Percentiles rank a stretch among this genome's conserved stretches.
These are phyloP conservation scores for Coendou prehensilis DNA, from an alignment of 2,797 vertebrate genomes.

Conservation along the genomic window DNA sequence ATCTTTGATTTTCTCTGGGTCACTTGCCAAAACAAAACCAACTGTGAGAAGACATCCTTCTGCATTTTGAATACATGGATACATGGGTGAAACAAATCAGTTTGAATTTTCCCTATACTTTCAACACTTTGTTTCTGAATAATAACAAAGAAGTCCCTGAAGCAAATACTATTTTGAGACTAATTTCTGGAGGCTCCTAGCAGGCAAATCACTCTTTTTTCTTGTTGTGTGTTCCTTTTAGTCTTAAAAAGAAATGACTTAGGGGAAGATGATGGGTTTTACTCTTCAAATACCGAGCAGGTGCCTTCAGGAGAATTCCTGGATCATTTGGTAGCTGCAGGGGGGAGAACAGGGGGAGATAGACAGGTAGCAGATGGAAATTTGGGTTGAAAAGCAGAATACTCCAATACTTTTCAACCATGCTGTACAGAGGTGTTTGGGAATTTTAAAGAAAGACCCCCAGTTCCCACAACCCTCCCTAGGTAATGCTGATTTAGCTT, in stretches of 20 bases:
- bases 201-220: slow-evolving; percentile 73
- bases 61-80: slow-evolving; percentile 14
- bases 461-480: neutral
- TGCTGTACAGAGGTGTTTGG: neutral
- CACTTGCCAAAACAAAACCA: slow-evolving; percentile 24
- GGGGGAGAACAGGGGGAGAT: neutral
- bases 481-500: neutral
- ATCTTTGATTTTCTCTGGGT: slow-evolving; percentile 23
- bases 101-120: slow-evolving; percentile 6
- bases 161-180: slow-evolving; percentile 80
- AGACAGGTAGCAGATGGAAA: neutral
- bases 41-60: neutral
- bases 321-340: slow-evolving; percentile 37
- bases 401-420: neutral
- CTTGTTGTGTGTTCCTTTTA: slow-evolving; percentile 73
- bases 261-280: slow-evolving; percentile 57
- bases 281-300: slow-evolving; percentile 67
- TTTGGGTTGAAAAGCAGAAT: neutral
- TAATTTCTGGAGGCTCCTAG: slow-evolving; percentile 81
- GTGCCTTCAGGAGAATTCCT: slow-evolving; percentile 77
- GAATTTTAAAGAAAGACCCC: neutral
- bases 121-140: slow-evolving; percentile 72
- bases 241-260: slow-evolving; percentile 73
- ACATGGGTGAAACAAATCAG: slow-evolving; percentile 29
- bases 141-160: slow-evolving; percentile 73